Evolutionary conservation across 2,113 vertebrate species (phyloP).

Genomic region (Malurus alboscapulatus): DNA sequence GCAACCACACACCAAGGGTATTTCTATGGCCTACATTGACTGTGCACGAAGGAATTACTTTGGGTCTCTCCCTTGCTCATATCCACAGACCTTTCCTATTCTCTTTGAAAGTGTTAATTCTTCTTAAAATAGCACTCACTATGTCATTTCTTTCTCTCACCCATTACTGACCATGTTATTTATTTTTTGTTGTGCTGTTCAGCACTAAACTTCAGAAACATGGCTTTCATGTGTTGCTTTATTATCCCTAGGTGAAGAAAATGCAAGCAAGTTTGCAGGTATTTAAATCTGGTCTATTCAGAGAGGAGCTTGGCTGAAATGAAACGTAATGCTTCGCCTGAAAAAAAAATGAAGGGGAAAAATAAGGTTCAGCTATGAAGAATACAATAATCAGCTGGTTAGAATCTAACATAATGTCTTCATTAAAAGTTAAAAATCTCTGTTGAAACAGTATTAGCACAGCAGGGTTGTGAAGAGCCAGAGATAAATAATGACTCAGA

Average conservation of each 20-base stretch:
- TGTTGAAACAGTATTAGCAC: conserved; percentile 47
- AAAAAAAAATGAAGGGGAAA: conserved; percentile 36
- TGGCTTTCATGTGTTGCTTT: conserved; percentile 44
- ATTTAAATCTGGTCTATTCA: conserved; percentile 34
- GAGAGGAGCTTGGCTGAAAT: conserved; percentile 47
- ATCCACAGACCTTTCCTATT: neutral
- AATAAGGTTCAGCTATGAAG: conserved; percentile 50
- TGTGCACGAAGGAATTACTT: neutral
- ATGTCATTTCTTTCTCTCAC: conserved; percentile 20
- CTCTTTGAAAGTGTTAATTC: conserved; percentile 45
- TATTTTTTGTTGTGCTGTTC: conserved; percentile 38
- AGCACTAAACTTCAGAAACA: conserved; percentile 53
- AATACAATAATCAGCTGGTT: conserved; percentile 24
- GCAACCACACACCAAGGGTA: neutral
- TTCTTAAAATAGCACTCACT: neutral
- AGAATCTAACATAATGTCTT: conserved; percentile 47
- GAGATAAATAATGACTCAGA: conserved; percentile 25
- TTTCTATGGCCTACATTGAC: neutral
- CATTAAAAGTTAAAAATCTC: conserved; percentile 43
- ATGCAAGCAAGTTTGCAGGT: conserved; percentile 23
- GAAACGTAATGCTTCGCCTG: conserved; percentile 32
- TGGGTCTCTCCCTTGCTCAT: neutral
- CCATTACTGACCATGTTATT: conserved; percentile 3
- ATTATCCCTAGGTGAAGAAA: conserved; percentile 23
- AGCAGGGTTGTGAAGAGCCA: conserved; percentile 34